A percentile compares a stretch with the other conserved stretches of the same genome.
phyloP scores from a whole-genome alignment of 2,797 vertebrate species.

The Anabacerthia variegaticeps region DNA sequence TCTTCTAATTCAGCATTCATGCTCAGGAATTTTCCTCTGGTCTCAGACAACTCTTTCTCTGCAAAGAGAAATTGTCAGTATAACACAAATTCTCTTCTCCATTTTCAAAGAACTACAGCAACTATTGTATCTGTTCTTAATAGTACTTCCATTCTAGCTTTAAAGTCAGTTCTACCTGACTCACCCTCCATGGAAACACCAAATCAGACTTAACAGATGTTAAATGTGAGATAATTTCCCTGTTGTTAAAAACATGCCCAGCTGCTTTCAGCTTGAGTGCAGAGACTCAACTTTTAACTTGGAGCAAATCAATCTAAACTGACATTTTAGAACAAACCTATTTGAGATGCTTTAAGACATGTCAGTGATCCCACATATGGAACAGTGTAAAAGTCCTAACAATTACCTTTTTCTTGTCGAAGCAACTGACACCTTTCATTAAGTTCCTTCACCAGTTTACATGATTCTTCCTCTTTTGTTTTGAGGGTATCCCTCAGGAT shows the following conservation, averaged over 20 bases:
- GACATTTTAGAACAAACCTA: not conserved
- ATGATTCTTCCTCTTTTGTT: slow-evolving; percentile 79
- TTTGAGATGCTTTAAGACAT: not conserved
- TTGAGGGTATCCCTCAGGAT: slow-evolving; percentile 80
- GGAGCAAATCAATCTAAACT: not conserved
- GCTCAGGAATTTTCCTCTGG: slow-evolving; percentile 72
- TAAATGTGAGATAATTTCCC: not conserved
- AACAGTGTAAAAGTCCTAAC: not conserved
- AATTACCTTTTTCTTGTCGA: slow-evolving; percentile 87
- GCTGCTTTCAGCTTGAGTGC: not conserved
- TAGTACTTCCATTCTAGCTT: not conserved
- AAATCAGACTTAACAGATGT: not conserved
- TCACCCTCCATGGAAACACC: not conserved
- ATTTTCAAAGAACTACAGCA: not conserved
- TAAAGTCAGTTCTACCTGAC: not conserved
- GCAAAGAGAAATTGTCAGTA: not conserved
- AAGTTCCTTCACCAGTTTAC: slow-evolving; percentile 81
- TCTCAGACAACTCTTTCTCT: slow-evolving; percentile 75
- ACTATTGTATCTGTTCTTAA: not conserved
- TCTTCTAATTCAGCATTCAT: slow-evolving; percentile 78
- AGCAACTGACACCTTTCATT: slow-evolving; percentile 81
- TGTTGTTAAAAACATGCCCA: not conserved
- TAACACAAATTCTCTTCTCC: not conserved
- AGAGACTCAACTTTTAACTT: not conserved
- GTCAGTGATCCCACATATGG: accelerated